Evolutionary conservation across 1,140 invertebrate species (phyloP).

Genomic region (Psilanteris sp.): DNA sequence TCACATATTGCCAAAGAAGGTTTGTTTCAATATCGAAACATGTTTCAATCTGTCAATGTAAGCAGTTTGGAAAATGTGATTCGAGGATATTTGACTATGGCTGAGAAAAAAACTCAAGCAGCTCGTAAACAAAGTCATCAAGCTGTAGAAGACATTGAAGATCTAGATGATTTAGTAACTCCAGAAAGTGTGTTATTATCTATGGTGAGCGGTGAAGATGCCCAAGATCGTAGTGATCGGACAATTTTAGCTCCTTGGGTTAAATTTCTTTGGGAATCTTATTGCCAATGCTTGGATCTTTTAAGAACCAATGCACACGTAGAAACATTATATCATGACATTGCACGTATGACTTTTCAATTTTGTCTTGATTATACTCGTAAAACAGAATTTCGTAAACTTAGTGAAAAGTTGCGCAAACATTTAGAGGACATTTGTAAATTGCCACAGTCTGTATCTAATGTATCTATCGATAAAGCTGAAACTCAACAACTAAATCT

Average conservation of each 20-base stretch:
- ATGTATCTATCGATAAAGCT: conserved; percentile 94
- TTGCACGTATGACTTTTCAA: conserved; percentile 98
- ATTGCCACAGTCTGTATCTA: conserved; percentile 86
- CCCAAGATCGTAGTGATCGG: conserved; percentile 97
- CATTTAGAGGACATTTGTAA: conserved; percentile 97
- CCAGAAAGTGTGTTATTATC: conserved; percentile 95
- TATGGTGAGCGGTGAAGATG: conserved; percentile 98
- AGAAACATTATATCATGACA: conserved; percentile 98
- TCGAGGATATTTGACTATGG: conserved; percentile 93
- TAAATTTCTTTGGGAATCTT: conserved; percentile 99
- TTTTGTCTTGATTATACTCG: conserved; percentile 99
- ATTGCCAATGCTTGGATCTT: conserved; percentile 98
- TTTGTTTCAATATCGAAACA: conserved; percentile 98
- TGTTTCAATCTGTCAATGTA: conserved; percentile 95
- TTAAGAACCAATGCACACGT: conserved; percentile 96
- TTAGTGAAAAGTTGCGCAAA: conserved; percentile 97
- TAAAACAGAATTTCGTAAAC: conserved; percentile 98
- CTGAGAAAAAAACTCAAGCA: conserved; percentile 96
- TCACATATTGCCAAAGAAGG: conserved; percentile 99
- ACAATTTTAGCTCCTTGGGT: conserved; percentile 84
- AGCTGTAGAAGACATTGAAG: conserved; percentile 96
- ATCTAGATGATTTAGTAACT: conserved; percentile 97
- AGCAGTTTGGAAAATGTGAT: conserved; percentile 78
- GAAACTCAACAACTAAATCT: conserved; percentile 98
- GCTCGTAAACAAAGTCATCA: conserved; percentile 96